These are phyloP conservation scores for Hypomecis punctinalis DNA, from an alignment of 2,888 invertebrate species.

Conservation along the genomic window DNA sequence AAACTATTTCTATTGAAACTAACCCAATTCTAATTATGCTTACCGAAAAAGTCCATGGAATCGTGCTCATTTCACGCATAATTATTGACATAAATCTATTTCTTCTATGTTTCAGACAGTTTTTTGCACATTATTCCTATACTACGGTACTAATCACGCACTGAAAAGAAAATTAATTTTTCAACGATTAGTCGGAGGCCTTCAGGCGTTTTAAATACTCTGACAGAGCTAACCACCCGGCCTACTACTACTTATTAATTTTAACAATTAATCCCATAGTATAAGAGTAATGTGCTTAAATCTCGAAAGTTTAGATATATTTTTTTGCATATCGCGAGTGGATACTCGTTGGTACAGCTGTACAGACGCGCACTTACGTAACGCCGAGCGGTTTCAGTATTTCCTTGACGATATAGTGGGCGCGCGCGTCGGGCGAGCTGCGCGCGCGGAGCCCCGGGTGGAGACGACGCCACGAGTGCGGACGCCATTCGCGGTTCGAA, in stretches of 20 bases:
- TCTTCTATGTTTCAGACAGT: not conserved
- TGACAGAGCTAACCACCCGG: too few relatives aligned
- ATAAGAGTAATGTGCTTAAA: too few relatives aligned
- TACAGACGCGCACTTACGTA: conserved; percentile 44
- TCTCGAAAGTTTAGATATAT: not conserved
- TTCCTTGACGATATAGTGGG: conserved; percentile 54
- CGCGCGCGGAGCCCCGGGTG: conserved; percentile 61
- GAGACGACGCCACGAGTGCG: conserved; percentile 52
- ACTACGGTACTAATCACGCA: too few relatives aligned
- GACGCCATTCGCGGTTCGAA: conserved; percentile 61
- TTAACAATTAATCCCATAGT: too few relatives aligned
- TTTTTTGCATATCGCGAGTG: conserved; percentile 10
- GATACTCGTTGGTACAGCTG: not conserved
- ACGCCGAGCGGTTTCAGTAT: conserved; percentile 42
- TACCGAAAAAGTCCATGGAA: too few relatives aligned
- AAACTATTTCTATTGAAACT: too few relatives aligned
- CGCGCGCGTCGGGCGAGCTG: conserved; percentile 50
- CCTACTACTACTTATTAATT: too few relatives aligned
- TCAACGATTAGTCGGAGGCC: too few relatives aligned
- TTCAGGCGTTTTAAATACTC: too few relatives aligned
- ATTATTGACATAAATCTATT: not conserved
- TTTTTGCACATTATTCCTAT: too few relatives aligned
- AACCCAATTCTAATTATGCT: too few relatives aligned
- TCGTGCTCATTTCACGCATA: not conserved
- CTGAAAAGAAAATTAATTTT: too few relatives aligned